Percentiles rank a stretch among this genome's conserved stretches.
Conservation (phyloP, 2,888 invertebrate genomes). For the Asteroscopus sphinx region DNA sequence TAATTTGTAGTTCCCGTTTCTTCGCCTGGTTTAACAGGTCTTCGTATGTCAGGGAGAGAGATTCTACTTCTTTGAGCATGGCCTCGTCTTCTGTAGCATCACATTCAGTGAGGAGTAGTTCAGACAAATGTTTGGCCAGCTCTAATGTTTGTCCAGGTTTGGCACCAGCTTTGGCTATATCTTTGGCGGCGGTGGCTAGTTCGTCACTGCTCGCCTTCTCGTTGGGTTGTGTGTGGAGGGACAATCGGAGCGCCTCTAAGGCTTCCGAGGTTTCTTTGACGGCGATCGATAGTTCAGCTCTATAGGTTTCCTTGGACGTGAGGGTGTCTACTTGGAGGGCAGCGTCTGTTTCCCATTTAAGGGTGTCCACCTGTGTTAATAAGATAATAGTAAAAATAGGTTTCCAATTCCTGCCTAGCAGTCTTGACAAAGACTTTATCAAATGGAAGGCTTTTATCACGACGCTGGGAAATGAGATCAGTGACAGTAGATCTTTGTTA, state of each 20-base stretch:
- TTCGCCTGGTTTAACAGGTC: slow-evolving; percentile 92
- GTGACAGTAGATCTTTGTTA: too few relatives aligned
- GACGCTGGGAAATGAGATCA: too few relatives aligned
- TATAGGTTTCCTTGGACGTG: slow-evolving; percentile 95
- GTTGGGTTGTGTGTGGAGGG: slow-evolving; percentile 76
- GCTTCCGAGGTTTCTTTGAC: slow-evolving; percentile 92
- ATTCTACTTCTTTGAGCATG: slow-evolving; percentile 91
- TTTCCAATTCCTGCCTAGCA: too few relatives aligned
- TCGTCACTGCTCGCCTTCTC: slow-evolving; percentile 90
- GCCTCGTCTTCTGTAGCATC: slow-evolving; percentile 92
- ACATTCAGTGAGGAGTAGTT: slow-evolving; percentile 93
- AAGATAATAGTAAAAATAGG: not conserved
- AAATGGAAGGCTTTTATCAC: too few relatives aligned
- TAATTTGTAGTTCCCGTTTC: slow-evolving; percentile 93
- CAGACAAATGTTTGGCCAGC: slow-evolving; percentile 94
- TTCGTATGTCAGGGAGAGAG: slow-evolving; percentile 92
- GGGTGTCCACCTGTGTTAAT: slow-evolving; percentile 91
- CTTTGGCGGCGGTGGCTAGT: slow-evolving; percentile 91
- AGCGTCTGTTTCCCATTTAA: slow-evolving; percentile 93
- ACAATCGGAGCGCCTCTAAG: slow-evolving; percentile 91
- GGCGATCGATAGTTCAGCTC: slow-evolving; percentile 93
- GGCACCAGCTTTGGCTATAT: slow-evolving; percentile 93
- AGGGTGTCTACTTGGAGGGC: slow-evolving; percentile 96
- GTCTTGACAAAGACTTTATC: too few relatives aligned
- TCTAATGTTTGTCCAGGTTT: slow-evolving; percentile 95